These are phyloP conservation scores for Leguminivora glycinivorella DNA, from an alignment of 1,140 invertebrate species.

Conservation along the genomic window DNA sequence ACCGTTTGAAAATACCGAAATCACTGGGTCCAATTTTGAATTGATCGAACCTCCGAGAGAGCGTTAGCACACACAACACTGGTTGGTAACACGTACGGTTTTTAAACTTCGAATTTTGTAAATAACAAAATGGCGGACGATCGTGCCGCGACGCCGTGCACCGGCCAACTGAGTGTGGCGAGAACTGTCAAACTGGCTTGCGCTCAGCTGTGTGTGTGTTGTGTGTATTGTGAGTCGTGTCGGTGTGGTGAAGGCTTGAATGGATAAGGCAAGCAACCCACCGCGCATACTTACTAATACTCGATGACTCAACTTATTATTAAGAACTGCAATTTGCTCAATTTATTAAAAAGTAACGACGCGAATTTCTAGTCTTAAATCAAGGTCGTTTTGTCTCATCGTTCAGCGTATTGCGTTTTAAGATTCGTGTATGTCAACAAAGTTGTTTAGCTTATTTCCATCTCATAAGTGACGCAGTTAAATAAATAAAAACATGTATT, in stretches of 20 bases:
- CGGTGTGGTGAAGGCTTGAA: constrained; percentile 29
- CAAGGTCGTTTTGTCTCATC: constrained; percentile 19
- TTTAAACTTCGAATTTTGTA: constrained; percentile 55
- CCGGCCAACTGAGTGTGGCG: constrained; percentile 65
- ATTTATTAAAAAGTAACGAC: not conserved
- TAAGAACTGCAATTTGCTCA: constrained; percentile 15
- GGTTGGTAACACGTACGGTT: constrained; percentile 57
- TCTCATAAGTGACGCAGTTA: not conserved
- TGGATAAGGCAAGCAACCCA: constrained; percentile 24
- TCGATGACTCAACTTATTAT: constrained; percentile 24
- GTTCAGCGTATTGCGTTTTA: constrained; percentile 11
- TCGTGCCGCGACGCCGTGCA: constrained; percentile 66
- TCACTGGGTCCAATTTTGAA: constrained; percentile 37
- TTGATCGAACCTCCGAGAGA: constrained; percentile 49
- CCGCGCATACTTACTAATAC: constrained; percentile 16
- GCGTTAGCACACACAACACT: constrained; percentile 49
- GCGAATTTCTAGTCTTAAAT: constrained; percentile 12
- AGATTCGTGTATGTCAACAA: not conserved
- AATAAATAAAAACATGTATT: not conserved
- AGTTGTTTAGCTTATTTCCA: not conserved
- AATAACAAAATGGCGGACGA: constrained; percentile 61
- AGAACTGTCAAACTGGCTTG: constrained; percentile 68
- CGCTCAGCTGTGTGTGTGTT: constrained; percentile 46
- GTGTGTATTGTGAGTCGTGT: constrained; percentile 39
- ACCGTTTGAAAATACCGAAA: constrained; percentile 58